Percentiles rank a stretch among this genome's conserved stretches.
Conservation (phyloP, 2,797 vertebrate species). For the Chelmon rostratus region DNA sequence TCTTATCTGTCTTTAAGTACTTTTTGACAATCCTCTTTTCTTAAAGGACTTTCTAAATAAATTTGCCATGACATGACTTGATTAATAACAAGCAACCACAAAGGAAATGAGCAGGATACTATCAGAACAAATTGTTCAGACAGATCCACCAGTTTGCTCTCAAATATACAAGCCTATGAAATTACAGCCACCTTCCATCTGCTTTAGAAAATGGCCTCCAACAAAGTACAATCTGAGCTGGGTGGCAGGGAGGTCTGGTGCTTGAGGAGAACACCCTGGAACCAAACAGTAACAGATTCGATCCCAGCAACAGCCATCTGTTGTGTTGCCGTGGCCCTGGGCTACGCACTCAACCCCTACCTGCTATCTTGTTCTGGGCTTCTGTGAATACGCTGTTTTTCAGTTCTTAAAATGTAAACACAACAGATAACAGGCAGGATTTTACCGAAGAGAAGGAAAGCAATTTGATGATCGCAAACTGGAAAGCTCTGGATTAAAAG, state of each 20-base stretch:
- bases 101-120: conserved; percentile 46
- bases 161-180: conserved; percentile 50
- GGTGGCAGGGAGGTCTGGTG: conserved; percentile 63
- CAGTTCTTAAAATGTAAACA: conserved; percentile 25
- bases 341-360: conserved; percentile 65
- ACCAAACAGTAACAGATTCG: conserved; percentile 81
- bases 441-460: not conserved
- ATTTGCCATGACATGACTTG: conserved; percentile 37
- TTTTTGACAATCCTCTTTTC: conserved; percentile 28
- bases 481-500: conserved; percentile 2
- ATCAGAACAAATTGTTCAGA: conserved; percentile 56
- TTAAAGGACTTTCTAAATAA: conserved; percentile 36
- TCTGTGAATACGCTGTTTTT: conserved; percentile 33
- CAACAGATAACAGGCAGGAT: conserved; percentile 8
- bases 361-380: conserved; percentile 55
- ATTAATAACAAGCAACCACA: conserved; percentile 44
- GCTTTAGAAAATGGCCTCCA: conserved; percentile 76
- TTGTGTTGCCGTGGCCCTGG: conserved; percentile 66
- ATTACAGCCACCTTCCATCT: conserved; percentile 75
- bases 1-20: conserved; percentile 38
- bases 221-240: conserved; percentile 70
- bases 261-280: conserved; percentile 79
- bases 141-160: conserved; percentile 49
- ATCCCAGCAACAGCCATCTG: conserved; percentile 81
- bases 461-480: not conserved